Conservation (phyloP, 2,113 vertebrate species). For the Pterocles gutturalis region DNA sequence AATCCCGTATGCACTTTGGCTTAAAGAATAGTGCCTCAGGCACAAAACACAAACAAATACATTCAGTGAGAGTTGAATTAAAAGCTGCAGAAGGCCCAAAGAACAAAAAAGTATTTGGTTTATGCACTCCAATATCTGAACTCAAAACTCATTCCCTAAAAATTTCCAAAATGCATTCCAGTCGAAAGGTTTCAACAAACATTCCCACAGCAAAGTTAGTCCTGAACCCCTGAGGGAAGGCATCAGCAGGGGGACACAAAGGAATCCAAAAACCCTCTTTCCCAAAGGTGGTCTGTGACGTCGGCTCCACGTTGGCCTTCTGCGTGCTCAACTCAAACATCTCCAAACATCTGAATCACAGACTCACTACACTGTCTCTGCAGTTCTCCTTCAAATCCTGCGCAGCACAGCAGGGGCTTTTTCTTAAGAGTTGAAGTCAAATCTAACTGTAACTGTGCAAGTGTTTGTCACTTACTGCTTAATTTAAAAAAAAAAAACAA, state of each 20-base stretch:
- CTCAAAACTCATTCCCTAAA: not conserved
- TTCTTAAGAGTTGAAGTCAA: not conserved
- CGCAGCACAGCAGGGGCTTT: not conserved
- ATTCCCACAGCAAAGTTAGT: not conserved
- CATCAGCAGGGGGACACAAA: not conserved
- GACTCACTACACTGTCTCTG: not conserved
- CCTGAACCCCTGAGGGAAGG: not conserved
- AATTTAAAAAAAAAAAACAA: not conserved
- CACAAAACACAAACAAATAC: not conserved
- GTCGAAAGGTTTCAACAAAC: not conserved
- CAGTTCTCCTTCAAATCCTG: not conserved
- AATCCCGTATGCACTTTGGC: not conserved
- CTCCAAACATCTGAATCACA: not conserved
- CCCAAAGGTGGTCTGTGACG: not conserved
- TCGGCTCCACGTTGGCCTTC: not conserved
- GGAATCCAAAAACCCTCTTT: not conserved
- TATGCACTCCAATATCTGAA: not conserved
- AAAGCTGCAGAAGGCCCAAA: not conserved
- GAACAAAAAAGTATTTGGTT: not conserved
- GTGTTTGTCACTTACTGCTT: fast-evolving
- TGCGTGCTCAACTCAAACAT: not conserved
- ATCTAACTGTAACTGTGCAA: not conserved
- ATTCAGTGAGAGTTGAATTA: not conserved
- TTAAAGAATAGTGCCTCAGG: not conserved
- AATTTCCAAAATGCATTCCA: not conserved